A percentile compares a stretch with the other conserved stretches of the same genome.
Evolutionary conservation across 1,140 invertebrate genomes (phyloP).

Genomic region (Drosophila melanogaster): Release_6_plus_ISO1_MT NC_004354.4:1198001-1198500

Average conservation of each 20-base stretch:
- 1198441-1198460: constrained; percentile 26
- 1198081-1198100: no score
- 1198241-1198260: constrained; percentile 38
- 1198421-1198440: constrained; percentile 55
- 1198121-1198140: no score
- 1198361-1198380: constrained; percentile 21
- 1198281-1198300: constrained; percentile 57
- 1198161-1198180: constrained; percentile 2
- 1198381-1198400: constrained; percentile 41
- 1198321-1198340: constrained; percentile 36
- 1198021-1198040: not conserved
- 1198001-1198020: no score
- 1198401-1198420: constrained; percentile 46
- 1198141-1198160: constrained; percentile 1
- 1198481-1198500: constrained; percentile 54
- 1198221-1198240: constrained; percentile 63
- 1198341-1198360: constrained; percentile 36
- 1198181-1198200: constrained; percentile 21
- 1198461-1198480: constrained; percentile 40
- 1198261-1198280: constrained; percentile 12
- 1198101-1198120: no score
- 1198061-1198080: no score
- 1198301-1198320: constrained; percentile 80
- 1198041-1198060: no score
- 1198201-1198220: constrained; percentile 18